Base-by-base conservation (phyloP, 2,888 invertebrate species). In the Eumacrocentrus americanus region DNA sequence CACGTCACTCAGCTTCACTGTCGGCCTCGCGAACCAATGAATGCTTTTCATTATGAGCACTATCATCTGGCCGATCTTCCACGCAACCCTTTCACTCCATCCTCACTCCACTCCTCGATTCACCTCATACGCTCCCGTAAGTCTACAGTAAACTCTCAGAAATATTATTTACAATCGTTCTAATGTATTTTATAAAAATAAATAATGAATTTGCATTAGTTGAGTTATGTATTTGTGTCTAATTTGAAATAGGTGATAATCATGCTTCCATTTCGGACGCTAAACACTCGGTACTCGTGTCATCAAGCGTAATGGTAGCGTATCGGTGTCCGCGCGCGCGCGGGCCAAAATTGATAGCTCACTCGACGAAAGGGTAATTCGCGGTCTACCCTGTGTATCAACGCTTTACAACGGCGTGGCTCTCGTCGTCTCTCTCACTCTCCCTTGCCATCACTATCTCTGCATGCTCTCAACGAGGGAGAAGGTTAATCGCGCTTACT, bases 21-120 rank as follows among this genome's bases (percentile, higher is more conserved):
- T 77, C 75, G 77, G 76, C 66, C 69, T 65, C 67, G 72, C 74
- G 73, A 76, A 42, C 54, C 55, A 34, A 78, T 78, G 77, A 78
- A 77, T 78, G 78, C 76, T 77, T 79, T 79, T 80, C 80, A 77
- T 80, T 80, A 80, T 79, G 71, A 72, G 66, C 69, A 72, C 76
- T 79, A 77, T 79, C 79, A 71, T 57, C 68, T 60, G 68, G 67
- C 74, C 76, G 72, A 78, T 78, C 73, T 68, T 62, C 60, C 60
- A 61, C 55, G 51, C 42, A 55, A 60, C 51, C 60, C 60, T 56
- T 55, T 60, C 47, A 60, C 63, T 64, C 65, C 60, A 46, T 60
- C 23, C 38, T n/a, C n/a, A n/a, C n/a, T n/a, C n/a, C n/a, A n/a
- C n/a, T n/a, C n/a, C 51, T 29, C n/a, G 23, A 53, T 52, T 40